Percentiles rank a stretch among this genome's conserved stretches.
Conservation (phyloP, 2,888 invertebrate species). For the Atethmia centrago region DNA sequence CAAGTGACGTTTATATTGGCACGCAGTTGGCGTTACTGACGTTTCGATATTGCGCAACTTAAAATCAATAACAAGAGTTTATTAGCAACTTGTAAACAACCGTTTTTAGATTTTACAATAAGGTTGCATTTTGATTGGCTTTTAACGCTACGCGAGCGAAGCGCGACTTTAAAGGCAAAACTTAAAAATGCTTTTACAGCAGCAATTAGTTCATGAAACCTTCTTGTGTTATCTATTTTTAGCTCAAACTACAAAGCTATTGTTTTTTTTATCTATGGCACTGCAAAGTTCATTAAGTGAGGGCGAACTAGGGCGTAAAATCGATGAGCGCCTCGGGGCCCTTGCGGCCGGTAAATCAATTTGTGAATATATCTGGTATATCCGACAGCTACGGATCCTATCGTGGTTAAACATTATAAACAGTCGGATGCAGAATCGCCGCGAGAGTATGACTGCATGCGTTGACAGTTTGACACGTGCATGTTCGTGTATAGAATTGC, state of each 20-base stretch:
- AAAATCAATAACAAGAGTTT: constrained; percentile 32
- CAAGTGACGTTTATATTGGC: constrained; percentile 18
- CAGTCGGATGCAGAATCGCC: constrained; percentile 31
- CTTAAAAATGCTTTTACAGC: not conserved
- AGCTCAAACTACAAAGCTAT: constrained; percentile 31
- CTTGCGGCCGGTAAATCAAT: constrained; percentile 71
- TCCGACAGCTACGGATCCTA: constrained; percentile 22
- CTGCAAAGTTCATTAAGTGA: constrained; percentile 70
- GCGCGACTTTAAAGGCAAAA: not conserved
- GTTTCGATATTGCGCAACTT: constrained; percentile 29
- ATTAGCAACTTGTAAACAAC: constrained; percentile 7
- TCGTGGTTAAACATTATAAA: constrained; percentile 22
- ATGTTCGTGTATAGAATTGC: not conserved
- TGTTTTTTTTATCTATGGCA: constrained; percentile 63
- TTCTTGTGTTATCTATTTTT: constrained; percentile 16
- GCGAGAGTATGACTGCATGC: not conserved
- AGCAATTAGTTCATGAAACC: not conserved
- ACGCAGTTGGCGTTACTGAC: not conserved
- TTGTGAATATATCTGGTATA: constrained; percentile 66
- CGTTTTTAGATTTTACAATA: constrained; percentile 3
- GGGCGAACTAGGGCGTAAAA: constrained; percentile 74
- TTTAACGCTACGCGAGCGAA: not conserved
- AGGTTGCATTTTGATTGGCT: constrained; percentile 11
- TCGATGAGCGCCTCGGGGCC: constrained; percentile 68
- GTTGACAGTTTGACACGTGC: not conserved